Conservation (phyloP, 2,888 invertebrate genomes). For the Dioctria linearis region DNA sequence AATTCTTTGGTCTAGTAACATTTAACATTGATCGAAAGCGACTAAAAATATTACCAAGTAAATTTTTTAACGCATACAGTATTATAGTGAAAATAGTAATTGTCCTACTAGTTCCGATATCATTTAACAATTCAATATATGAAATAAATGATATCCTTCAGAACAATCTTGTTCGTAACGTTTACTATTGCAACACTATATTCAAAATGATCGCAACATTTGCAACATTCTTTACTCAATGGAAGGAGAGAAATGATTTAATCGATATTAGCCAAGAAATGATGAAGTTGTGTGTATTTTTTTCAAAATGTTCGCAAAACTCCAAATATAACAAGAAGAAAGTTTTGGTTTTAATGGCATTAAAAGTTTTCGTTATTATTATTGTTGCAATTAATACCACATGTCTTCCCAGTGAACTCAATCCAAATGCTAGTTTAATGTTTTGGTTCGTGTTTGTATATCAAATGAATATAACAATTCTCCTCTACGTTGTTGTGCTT, state of each 20-base stretch:
- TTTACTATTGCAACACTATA: neutral
- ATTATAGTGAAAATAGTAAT: neutral
- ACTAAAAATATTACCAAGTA: neutral
- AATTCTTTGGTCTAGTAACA: constrained; percentile 17
- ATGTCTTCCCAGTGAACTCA: neutral
- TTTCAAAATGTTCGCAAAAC: neutral
- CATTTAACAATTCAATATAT: neutral
- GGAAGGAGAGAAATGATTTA: constrained; percentile 7
- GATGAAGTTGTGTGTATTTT: neutral
- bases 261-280: constrained; percentile 4
- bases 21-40: constrained; percentile 7
- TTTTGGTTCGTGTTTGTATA: constrained; percentile 28
- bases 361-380: constrained; percentile 13
- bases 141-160: constrained; percentile 6
- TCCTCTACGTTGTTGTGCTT: neutral
- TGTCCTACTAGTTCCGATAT: constrained; percentile 9
- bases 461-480: neutral
- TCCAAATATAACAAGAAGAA: constrained; percentile 3
- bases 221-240: constrained; percentile 17
- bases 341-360: neutral
- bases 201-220: constrained; percentile 10
- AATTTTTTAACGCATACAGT: neutral
- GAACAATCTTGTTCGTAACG: neutral
- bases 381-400: neutral
- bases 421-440: neutral